These are phyloP conservation scores for Hypomesus transpacificus DNA, from an alignment of 2,113 vertebrate genomes.

Conservation along the genomic window DNA sequence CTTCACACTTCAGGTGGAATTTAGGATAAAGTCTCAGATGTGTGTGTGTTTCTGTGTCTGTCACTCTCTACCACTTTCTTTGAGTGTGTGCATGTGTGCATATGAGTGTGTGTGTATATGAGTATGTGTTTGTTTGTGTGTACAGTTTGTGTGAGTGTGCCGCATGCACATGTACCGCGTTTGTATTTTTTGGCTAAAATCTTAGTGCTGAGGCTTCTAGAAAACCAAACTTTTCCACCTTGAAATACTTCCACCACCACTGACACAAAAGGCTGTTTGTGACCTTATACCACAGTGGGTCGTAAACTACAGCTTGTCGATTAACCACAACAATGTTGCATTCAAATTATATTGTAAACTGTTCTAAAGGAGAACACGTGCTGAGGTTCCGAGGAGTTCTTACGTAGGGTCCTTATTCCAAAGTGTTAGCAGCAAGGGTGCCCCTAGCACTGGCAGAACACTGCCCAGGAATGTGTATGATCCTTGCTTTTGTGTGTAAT, in stretches of 20 bases:
- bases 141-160: too few species aligned
- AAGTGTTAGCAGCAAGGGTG: conserved; percentile 11
- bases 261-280: neutral
- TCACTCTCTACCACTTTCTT: too few species aligned
- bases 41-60: too few species aligned
- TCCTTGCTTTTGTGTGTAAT: conserved; percentile 17
- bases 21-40: too few species aligned
- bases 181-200: too few species aligned
- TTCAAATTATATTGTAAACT: conserved; percentile 11
- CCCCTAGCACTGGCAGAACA: conserved; percentile 10
- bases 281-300: neutral
- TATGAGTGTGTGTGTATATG: neutral
- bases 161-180: too few species aligned
- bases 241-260: neutral
- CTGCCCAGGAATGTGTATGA: neutral
- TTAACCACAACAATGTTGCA: neutral
- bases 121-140: neutral
- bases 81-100: neutral
- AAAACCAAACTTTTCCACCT: conserved; percentile 1
- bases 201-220: neutral
- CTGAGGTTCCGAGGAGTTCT: neutral
- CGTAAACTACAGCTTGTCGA: neutral
- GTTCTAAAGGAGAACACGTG: neutral
- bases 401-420: neutral
- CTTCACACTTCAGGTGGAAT: too few species aligned